phyloP scores from a whole-genome alignment of 2,113 vertebrate species.

The Indri indri region DNA sequence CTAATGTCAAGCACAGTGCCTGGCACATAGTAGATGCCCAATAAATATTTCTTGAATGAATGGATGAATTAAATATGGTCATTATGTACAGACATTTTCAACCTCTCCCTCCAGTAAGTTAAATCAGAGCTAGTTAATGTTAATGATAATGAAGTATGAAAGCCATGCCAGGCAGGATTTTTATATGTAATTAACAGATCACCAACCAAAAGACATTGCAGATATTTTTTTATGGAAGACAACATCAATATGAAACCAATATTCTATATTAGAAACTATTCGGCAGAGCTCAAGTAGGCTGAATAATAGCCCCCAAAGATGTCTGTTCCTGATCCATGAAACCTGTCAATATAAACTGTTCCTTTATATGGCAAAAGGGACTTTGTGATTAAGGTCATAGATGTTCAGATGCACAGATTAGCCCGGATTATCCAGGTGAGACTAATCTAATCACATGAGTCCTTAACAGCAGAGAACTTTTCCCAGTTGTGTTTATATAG shows the following conservation, averaged over 20 bases:
- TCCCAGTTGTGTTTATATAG: neutral
- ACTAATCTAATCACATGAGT: neutral
- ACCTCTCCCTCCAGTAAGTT: neutral
- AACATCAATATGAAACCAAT: neutral
- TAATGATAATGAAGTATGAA: neutral
- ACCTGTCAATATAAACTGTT: neutral
- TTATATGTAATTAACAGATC: neutral
- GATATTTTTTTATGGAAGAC: neutral
- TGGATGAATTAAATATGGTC: neutral
- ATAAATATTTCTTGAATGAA: neutral
- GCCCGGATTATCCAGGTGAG: neutral
- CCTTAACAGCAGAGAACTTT: neutral
- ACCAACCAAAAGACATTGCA: neutral
- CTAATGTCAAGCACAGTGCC: neutral
- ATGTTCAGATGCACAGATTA: neutral
- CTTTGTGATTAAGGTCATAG: neutral
- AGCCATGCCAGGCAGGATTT: neutral
- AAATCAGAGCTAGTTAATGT: neutral
- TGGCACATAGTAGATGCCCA: neutral
- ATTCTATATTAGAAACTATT: neutral
- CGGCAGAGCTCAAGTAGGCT: neutral
- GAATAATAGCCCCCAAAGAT: neutral
- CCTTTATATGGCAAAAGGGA: neutral
- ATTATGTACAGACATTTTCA: neutral
- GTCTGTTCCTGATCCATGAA: neutral